These are phyloP conservation scores for Arctia plantaginis DNA, from an alignment of 2,888 invertebrate species.

Conservation along the genomic window DNA sequence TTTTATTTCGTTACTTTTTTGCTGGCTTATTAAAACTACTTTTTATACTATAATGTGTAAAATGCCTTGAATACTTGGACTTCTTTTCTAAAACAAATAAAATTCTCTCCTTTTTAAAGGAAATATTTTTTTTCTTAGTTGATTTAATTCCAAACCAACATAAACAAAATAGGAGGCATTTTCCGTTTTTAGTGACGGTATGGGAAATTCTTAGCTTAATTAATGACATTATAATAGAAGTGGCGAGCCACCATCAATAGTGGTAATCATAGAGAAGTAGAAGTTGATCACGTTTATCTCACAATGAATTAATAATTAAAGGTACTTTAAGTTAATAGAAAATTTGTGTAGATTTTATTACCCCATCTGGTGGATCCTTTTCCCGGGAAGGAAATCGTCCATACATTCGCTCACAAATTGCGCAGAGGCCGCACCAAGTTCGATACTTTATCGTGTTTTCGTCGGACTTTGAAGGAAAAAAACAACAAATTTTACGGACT, in stretches of 20 bases:
- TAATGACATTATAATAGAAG: not conserved
- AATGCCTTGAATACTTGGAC: too few relatives aligned
- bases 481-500: slow-evolving; percentile 7
- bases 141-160: too few relatives aligned
- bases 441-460: slow-evolving; percentile 88
- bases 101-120: too few relatives aligned
- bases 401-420: slow-evolving; percentile 90
- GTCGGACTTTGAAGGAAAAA: slow-evolving; percentile 64
- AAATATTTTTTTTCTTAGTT: too few relatives aligned
- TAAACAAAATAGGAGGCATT: too few relatives aligned
- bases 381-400: slow-evolving; percentile 87
- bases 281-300: too few relatives aligned
- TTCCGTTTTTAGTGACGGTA: not conserved
- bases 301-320: not conserved
- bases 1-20: too few relatives aligned
- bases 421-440: slow-evolving; percentile 93
- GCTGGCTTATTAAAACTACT: too few relatives aligned
- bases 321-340: not conserved
- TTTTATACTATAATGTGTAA: too few relatives aligned
- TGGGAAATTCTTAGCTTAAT: not conserved
- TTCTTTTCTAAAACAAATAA: too few relatives aligned
- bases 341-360: slow-evolving; percentile 55
- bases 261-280: too few relatives aligned
- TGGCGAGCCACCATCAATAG: not conserved
- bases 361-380: slow-evolving; percentile 90